A percentile compares a stretch with the other conserved stretches of the same genome.
Conservation (phyloP, 2,888 invertebrate species). For the Physocephala rufipes region DNA sequence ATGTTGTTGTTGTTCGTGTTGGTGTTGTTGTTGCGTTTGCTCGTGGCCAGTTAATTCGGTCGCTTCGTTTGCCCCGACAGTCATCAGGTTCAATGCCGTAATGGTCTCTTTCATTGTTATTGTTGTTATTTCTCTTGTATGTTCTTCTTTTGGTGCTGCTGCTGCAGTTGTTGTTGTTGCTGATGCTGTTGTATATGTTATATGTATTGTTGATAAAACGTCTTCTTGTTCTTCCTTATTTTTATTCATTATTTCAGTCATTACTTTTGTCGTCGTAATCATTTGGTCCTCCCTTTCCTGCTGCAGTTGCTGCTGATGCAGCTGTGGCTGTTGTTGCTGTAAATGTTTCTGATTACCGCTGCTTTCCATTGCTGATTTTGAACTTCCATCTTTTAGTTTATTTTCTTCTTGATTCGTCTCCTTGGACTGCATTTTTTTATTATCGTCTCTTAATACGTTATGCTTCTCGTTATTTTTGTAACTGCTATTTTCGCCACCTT, state of each 20-base stretch:
- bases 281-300: conserved; percentile 6
- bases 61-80: conserved; percentile 22
- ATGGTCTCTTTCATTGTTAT: conserved; percentile 5
- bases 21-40: conserved; percentile 28
- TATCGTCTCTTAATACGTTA: conserved; percentile 33
- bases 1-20: conserved; percentile 10
- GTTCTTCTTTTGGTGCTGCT: conserved; percentile 19
- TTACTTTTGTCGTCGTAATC: conserved; percentile 17
- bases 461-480: conserved; percentile 30
- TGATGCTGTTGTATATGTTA: conserved; percentile 8
- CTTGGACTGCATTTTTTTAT: conserved; percentile 2
- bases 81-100: conserved; percentile 30
- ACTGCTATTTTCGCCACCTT: conserved; percentile 37
- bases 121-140: conserved; percentile 16
- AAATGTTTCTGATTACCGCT: conserved; percentile 6
- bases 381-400: too few relatives aligned
- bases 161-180: conserved; percentile 6
- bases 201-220: neutral
- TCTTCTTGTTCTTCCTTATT: neutral
- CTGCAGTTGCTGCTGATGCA: conserved; percentile 8
- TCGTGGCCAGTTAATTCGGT: conserved; percentile 13
- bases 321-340: conserved; percentile 5
- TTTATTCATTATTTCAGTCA: neutral
- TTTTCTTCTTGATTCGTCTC: neutral
- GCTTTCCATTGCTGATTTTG: neutral